phyloP scores from a whole-genome alignment of 2,888 invertebrate species.

The Drosophila vallismaia region DNA sequence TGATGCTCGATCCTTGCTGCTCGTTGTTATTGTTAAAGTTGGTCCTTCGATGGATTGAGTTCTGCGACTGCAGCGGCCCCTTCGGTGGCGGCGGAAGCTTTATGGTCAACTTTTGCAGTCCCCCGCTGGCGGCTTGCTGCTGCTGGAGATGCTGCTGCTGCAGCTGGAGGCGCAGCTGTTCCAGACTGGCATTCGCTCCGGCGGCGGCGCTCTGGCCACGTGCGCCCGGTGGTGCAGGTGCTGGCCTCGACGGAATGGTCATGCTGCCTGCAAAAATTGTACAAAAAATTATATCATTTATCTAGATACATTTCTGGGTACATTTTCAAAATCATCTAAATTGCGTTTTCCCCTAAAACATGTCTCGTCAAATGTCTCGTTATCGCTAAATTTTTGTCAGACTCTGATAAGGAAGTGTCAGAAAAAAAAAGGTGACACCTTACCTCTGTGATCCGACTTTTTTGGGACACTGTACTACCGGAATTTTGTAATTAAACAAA shows the following conservation, averaged over 20 bases:
- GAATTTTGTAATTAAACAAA: constrained; percentile 23
- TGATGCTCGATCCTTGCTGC: constrained; percentile 70
- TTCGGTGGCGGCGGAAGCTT: constrained; percentile 83
- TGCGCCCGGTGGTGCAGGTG: constrained; percentile 82
- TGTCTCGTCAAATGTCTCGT: constrained; percentile 20
- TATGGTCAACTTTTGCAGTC: constrained; percentile 78
- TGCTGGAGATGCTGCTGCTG: constrained; percentile 78
- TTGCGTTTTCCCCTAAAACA: constrained; percentile 21
- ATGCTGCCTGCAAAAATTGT: constrained; percentile 59
- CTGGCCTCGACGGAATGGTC: constrained; percentile 84
- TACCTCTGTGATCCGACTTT: constrained; percentile 1
- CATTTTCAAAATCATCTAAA: background rate
- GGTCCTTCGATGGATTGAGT: constrained; percentile 31
- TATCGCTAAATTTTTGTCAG: constrained; percentile 14
- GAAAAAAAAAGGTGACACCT: constrained; percentile 13
- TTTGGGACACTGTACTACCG: constrained; percentile 8
- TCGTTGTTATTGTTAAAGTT: constrained; percentile 41
- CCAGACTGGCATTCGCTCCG: constrained; percentile 81
- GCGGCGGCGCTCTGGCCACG: constrained; percentile 77
- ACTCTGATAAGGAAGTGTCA: background rate
- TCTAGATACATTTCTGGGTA: background rate
- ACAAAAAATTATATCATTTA: constrained; percentile 3
- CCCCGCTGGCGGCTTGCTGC: constrained; percentile 65
- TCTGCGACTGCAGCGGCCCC: constrained; percentile 56
- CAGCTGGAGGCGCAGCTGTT: constrained; percentile 79